phyloP scores from a whole-genome alignment of 1,140 invertebrate species.

The Scaptomyza montana region DNA sequence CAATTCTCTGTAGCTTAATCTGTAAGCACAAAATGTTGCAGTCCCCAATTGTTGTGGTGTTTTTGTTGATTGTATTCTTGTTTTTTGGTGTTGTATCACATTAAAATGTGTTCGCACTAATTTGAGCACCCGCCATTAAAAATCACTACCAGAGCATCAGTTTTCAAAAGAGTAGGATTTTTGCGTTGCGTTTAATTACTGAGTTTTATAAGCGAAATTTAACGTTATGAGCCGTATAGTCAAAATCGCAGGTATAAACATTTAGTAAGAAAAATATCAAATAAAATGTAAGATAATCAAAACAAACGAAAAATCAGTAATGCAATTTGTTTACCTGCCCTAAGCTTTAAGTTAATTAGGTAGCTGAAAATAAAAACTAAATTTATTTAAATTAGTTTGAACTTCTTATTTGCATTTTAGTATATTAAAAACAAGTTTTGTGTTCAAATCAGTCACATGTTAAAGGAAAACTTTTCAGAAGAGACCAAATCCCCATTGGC shows the following conservation, averaged over 20 bases:
- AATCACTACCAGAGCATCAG: slow-evolving; percentile 67
- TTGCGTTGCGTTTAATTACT: slow-evolving; percentile 57
- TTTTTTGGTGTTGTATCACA: slow-evolving; percentile 18
- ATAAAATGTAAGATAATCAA: too few species aligned
- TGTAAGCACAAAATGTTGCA: slow-evolving; percentile 63
- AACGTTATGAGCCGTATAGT: too few species aligned
- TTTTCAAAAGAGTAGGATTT: slow-evolving; percentile 43
- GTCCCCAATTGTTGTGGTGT: slow-evolving; percentile 16
- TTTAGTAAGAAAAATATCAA: too few species aligned
- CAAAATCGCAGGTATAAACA: too few species aligned
- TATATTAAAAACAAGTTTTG: too few species aligned
- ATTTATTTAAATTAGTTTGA: too few species aligned
- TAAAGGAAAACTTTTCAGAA: neutral
- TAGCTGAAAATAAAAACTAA: too few species aligned
- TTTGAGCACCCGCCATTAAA: slow-evolving; percentile 33
- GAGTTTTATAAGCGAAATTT: neutral
- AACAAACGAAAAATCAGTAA: too few species aligned
- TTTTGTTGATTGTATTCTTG: neutral
- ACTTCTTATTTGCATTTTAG: too few species aligned
- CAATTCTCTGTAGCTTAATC: slow-evolving; percentile 71
- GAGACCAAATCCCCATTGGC: neutral
- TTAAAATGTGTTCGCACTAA: slow-evolving; percentile 39
- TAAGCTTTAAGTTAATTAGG: too few species aligned
- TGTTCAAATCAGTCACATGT: neutral
- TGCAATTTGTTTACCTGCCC: too few species aligned